A percentile compares a stretch with the other conserved stretches of the same genome.
Conservation (phyloP, 2,797 vertebrate species). For the Cottoperca gobio region DNA sequence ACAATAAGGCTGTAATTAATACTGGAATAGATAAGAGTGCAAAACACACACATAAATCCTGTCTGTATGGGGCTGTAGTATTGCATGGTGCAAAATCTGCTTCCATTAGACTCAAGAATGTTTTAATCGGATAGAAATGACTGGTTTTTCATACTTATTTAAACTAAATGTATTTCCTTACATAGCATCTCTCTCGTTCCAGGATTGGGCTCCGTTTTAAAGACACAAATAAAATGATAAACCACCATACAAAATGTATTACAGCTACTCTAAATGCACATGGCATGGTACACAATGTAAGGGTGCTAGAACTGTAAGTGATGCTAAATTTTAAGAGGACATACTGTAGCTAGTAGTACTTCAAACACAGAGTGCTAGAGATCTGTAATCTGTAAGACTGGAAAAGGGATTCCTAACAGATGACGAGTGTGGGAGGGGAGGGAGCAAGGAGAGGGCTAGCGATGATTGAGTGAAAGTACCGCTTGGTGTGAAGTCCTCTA, state of each 20-base stretch:
- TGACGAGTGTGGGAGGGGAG: constrained; percentile 63
- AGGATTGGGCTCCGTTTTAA: constrained; percentile 62
- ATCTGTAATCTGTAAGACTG: constrained; percentile 60
- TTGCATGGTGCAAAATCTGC: constrained; percentile 25
- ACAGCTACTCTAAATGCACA: constrained; percentile 45
- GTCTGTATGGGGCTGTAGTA: constrained; percentile 32
- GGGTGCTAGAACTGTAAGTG: constrained; percentile 54
- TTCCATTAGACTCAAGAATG: constrained; percentile 31
- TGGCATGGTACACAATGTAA: constrained; percentile 33
- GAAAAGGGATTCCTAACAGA: constrained; percentile 61
- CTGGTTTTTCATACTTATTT: constrained; percentile 8
- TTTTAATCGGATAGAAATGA: constrained; percentile 34
- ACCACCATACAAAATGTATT: constrained; percentile 49
- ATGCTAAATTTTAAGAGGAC: constrained; percentile 45
- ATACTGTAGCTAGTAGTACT: constrained; percentile 40
- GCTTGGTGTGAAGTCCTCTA: constrained; percentile 89
- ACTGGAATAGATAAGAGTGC: constrained; percentile 12
- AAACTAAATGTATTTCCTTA: constrained; percentile 17
- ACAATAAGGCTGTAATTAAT: constrained; percentile 27
- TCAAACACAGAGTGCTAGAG: constrained; percentile 53
- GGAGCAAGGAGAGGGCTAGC: constrained; percentile 73
- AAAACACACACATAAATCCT: constrained; percentile 29
- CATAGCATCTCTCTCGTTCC: constrained; percentile 52
- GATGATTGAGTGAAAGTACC: constrained; percentile 88
- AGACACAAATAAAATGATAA: constrained; percentile 51